Conservation (phyloP, 2,888 invertebrate genomes). For the Rhopalosiphum nymphaeae region DNA sequence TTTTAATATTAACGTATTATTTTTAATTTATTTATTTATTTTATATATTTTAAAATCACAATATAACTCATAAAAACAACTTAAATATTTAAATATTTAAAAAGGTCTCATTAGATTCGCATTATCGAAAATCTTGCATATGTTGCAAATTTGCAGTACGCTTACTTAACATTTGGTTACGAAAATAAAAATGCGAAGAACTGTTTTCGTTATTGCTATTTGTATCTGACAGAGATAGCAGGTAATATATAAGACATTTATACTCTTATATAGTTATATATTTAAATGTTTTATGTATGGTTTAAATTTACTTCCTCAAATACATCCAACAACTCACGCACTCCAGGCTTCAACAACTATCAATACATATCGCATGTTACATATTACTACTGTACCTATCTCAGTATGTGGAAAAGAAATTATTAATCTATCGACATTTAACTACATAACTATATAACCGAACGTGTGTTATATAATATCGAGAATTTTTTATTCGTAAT, state of each 20-base stretch:
- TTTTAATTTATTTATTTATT: background rate
- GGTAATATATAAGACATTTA: background rate
- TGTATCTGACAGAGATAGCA: background rate
- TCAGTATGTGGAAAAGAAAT: background rate
- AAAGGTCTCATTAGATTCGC: background rate
- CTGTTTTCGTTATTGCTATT: background rate
- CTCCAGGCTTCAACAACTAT: background rate
- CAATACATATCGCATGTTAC: background rate
- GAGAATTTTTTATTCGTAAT: background rate
- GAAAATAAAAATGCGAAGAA: background rate
- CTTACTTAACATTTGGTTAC: background rate
- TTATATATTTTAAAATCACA: background rate
- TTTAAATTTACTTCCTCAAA: background rate
- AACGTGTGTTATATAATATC: background rate
- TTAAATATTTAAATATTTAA: background rate
- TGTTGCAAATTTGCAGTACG: background rate
- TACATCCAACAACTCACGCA: background rate
- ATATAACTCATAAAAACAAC: background rate
- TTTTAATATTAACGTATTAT: background rate
- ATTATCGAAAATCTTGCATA: background rate
- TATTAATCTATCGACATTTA: background rate
- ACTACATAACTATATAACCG: background rate
- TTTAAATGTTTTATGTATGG: background rate
- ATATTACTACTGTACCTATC: background rate
- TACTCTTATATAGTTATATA: background rate